Evolutionary conservation across 2,113 vertebrate genomes (phyloP).

Genomic region (Podarcis muralis): DNA sequence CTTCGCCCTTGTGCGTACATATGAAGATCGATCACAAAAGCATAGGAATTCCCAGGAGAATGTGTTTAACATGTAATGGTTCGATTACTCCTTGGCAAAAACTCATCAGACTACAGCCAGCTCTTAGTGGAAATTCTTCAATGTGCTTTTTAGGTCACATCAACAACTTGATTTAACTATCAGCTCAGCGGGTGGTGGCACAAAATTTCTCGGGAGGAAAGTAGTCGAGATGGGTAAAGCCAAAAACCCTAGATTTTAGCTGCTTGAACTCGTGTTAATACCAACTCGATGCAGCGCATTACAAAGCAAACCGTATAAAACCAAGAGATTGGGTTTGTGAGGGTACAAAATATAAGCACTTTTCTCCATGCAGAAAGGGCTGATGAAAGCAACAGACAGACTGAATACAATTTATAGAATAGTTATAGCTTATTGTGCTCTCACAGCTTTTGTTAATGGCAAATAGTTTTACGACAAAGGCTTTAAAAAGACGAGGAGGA

Average conservation of each 20-base stretch:
- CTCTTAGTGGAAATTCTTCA: conserved; percentile 53
- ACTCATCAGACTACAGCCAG: conserved; percentile 23
- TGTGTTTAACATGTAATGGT: conserved; percentile 3
- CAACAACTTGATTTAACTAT: conserved; percentile 62
- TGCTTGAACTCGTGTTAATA: conserved; percentile 20
- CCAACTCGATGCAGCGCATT: neutral
- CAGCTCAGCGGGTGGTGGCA: conserved; percentile 45
- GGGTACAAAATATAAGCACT: neutral
- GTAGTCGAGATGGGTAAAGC: conserved; percentile 39
- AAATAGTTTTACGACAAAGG: neutral
- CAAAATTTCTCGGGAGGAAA: neutral
- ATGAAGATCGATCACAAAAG: conserved; percentile 35
- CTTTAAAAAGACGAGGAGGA: conserved; percentile 1
- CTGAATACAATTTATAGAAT: neutral
- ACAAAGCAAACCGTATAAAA: conserved; percentile 12
- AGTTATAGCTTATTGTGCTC: conserved; percentile 14
- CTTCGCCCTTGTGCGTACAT: neutral
- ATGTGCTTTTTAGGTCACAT: conserved; percentile 26
- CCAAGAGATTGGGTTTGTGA: neutral
- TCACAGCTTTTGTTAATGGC: conserved; percentile 27
- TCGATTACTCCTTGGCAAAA: conserved; percentile 26
- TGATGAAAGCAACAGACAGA: conserved; percentile 3
- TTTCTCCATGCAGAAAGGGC: neutral
- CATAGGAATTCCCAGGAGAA: conserved; percentile 19
- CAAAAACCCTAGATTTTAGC: conserved; percentile 25